Percentiles rank a stretch among this genome's conserved stretches.
These are phyloP conservation scores for Xenotilapia leptura DNA, from an alignment of 2,113 vertebrate genomes.

Conservation along the genomic window DNA sequence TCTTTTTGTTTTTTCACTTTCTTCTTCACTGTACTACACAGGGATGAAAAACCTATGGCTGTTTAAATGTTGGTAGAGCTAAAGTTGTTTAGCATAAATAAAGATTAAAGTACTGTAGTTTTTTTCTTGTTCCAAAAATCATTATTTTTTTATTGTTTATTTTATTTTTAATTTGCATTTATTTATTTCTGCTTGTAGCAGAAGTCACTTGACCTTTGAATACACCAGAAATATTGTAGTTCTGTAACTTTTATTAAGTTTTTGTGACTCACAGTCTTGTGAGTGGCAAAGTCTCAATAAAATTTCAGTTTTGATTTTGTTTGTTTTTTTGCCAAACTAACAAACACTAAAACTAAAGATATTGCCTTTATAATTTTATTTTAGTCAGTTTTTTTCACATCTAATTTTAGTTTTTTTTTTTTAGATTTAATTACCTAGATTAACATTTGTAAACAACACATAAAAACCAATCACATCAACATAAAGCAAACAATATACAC, in stretches of 20 bases:
- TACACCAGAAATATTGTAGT: not conserved
- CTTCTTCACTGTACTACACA: not conserved
- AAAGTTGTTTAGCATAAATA: not conserved
- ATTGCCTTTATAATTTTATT: not conserved
- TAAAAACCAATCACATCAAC: not conserved
- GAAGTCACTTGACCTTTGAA: not conserved
- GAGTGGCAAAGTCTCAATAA: not conserved
- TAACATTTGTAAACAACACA: not conserved
- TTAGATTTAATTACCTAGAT: not conserved
- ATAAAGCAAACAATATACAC: not conserved
- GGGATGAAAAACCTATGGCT: not conserved
- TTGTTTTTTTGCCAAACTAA: not conserved
- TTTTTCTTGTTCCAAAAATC: not conserved
- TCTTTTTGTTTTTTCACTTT: not conserved
- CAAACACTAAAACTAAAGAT: not conserved
- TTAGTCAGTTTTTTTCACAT: not conserved
- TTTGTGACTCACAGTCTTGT: not conserved
- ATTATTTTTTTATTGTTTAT: not conserved
- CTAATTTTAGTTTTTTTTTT: not conserved
- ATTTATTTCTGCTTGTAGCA: not conserved
- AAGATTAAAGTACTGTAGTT: not conserved
- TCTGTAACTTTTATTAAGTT: not conserved
- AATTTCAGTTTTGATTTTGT: not conserved
- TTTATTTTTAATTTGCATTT: not conserved
- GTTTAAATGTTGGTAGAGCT: not conserved